Evolutionary conservation across 2,797 vertebrate genomes (phyloP), one percentile per base, ranked within the genome.

Genomic region (Hydrocynus forskahlii): DNA sequence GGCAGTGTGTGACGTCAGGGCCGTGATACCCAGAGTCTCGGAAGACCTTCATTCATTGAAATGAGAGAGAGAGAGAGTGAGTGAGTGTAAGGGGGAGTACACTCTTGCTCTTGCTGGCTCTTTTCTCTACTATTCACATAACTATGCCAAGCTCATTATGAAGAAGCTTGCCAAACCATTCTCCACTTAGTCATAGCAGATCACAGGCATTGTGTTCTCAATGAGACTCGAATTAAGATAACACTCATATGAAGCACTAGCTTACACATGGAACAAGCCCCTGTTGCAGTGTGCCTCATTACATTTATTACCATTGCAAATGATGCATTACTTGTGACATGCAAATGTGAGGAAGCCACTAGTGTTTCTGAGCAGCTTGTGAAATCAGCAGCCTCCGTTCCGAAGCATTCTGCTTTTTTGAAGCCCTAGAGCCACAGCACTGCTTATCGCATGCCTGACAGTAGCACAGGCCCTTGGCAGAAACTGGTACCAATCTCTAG

Each of bases 401-500:
- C 81, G 88, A 83, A 79, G 57, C 23, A 4, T 76, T 81, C 79
- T 78, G 63, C 59, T 66, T 81, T 78, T 86, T 83, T 85, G 82
- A 87, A 80, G 72, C 73, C 62, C 6, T 29, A 59, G 82, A 88
- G 90, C 85, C 75, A 80, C 88, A 86, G 86, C 8, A 81, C 86
- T 88, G 92, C 92, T 92, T 92, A 91, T 93, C 89, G 77, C 90
- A 89, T 91, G 90, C 87, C 88, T 89, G 90, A 89, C 91, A 91
- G 91, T 91, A 90, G 91, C 87, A 88, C 89, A 85, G 90, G 91
- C 89, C 90, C 92, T 93, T 91, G 92, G 92, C 91, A 94, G 89
- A 92, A 95, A 94, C 91, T 93, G 93, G 93, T 94, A 95, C 94
- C 92, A 87, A 92, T 93, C 91, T 91, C 92, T 88, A 92, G 86